Evolutionary conservation across 2,797 vertebrate species (phyloP), one percentile per base, ranked within the genome.

Genomic region (Phyllotis vaccarum): DNA sequence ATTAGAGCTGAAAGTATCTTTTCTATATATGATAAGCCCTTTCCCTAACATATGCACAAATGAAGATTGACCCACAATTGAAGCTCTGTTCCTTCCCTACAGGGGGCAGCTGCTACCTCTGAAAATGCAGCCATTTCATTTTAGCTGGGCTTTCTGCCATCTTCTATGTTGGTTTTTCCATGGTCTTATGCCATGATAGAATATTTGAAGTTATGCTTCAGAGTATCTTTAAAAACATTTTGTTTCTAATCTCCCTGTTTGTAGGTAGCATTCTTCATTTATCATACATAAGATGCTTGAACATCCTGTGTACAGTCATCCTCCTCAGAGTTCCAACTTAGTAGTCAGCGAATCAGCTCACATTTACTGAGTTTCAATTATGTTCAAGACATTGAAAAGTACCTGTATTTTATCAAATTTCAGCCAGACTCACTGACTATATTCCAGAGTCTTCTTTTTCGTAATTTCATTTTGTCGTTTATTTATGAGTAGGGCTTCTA

Each of bases 191-290:
- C 40, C 37, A 81, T 72, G 70, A 72, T 17, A 79, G 16, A 85
- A 43, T 49, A 40, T 95, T 96, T 97, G 94, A 96, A 95, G 83
- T 85, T 85, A 85, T 81, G 94, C 86, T 94, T 89, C 92, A 88
- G 89, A 46, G 34, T 43, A 74, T 93, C 87, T 96, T 96, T 96
- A 80, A 96, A 97, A 95, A 89, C 49, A 87, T 78, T 96, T 94
- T 96, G 43, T 75, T 96, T 95, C 86, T 94, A 86, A 86, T 86
- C 54, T 94, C n/a, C 79, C 70, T 58, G 21, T 85, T 96, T 91
- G 54, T 92, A 72, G 52, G 49, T 85, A 58, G 14, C 12, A 17
- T 89, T 24, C 60, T 95, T 89, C 29, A 27, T 60, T 90, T 49
- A 62, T 85, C 24, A 60, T 88, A 43, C 17, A 13, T 62, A 93